phyloP scores from a whole-genome alignment of 2,888 invertebrate species.

The Andrena dorsata region DNA sequence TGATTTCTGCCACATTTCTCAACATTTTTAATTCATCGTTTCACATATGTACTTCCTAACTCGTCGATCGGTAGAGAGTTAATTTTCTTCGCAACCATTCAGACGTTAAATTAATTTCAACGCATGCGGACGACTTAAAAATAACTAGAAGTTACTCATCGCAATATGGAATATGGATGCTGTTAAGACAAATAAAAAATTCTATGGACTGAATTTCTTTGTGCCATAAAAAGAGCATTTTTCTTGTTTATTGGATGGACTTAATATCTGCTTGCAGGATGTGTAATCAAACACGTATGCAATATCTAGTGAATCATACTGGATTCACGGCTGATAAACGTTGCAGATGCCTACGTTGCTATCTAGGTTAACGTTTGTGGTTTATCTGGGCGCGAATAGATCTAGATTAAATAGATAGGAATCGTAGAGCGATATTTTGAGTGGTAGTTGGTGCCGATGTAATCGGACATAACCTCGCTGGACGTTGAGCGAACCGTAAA shows the following conservation, averaged over 20 bases:
- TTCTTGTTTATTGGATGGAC: too few relatives aligned
- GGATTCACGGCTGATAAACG: background rate
- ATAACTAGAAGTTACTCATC: background rate
- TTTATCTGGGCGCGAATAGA: conserved; percentile 2
- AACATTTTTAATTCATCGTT: background rate
- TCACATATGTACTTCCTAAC: too few relatives aligned
- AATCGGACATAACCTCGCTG: conserved; percentile 14
- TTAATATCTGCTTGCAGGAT: too few relatives aligned
- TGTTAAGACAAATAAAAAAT: background rate
- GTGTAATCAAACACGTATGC: background rate
- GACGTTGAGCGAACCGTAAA: background rate
- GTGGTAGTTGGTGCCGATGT: background rate
- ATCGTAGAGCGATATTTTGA: too few relatives aligned
- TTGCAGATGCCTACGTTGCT: conserved; percentile 39
- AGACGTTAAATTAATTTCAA: too few relatives aligned
- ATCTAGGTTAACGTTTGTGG: conserved; percentile 29
- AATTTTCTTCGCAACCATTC: too few relatives aligned
- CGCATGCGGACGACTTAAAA: background rate
- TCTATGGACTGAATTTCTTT: background rate
- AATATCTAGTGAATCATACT: background rate
- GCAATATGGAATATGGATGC: background rate
- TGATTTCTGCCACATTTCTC: background rate
- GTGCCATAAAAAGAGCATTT: background rate
- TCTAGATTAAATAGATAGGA: background rate
- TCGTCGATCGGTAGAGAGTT: too few relatives aligned